Evolutionary conservation across 2,797 vertebrate species (phyloP), one percentile per base, ranked within the genome.

Genomic region (Odontamblyopus rebecca): DNA sequence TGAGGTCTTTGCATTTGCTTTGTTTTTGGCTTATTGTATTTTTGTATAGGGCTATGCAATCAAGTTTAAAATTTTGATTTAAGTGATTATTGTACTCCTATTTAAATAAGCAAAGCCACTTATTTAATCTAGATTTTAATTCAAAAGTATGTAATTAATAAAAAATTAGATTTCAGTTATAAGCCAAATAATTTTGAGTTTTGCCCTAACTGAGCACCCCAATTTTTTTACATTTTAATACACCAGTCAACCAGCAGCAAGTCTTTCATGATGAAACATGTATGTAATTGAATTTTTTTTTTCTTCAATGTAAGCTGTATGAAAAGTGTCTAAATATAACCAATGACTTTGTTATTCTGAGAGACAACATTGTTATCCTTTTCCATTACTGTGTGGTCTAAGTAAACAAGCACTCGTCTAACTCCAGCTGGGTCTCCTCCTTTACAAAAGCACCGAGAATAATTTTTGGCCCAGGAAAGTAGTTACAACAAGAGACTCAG

Each of bases 391-490:
- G 30, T 61, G 15, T n/a, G 61, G 30, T 18, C 61, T 41, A 51
- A 60, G 68, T 73, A 73, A 61, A 67, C 67, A 76, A 80, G 70
- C 72, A 77, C 53, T 29, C 30, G 74, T 79, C 84, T 1, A 62
- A 74, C 68, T 78, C 79, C 80, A 67, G 67, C 26, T 59, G 67
- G 70, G 32, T 27, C 44, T 41, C 19, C 26, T 7, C 60, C 73
- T 63, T 35, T n/a, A 60, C 54, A 59, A 59, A n/a, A 72, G 16
- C 44, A 16, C 48, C 18, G 16, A 32, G 26, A 64, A 32, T 48
- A 76, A 57, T 48, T 56, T 19, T 69, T 61, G 56, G 71, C 68
- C 79, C 67, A 84, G 56, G 70, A 77, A 75, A 60, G 53, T 23
- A n/a, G 68, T 76, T 61, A 53, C 72, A 71, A 56, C 66, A 73